Base-by-base conservation (phyloP, 2,113 vertebrate genomes). In the Melospiza melodia region DNA sequence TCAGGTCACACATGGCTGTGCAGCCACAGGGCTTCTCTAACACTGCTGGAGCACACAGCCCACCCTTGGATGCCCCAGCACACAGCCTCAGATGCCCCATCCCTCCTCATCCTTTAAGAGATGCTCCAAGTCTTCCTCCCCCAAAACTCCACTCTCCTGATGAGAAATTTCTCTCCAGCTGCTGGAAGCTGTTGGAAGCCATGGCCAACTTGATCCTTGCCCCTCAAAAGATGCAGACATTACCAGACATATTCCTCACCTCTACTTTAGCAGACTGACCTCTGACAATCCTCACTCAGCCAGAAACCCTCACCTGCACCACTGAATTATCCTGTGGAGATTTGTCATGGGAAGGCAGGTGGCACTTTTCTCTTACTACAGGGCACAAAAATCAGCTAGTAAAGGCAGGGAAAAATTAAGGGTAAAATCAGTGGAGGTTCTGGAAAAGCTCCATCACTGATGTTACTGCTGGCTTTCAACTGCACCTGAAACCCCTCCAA, bases 1-100 rank as follows among this genome's bases (percentile, higher is more conserved):
- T 51, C 31, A n/a, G 39, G 22, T 48, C 48, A 75, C 1, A 24
- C 6, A 1, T 0, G 0, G 33, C 57, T 63, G 48, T 41, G 35
- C 48, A 51, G 57, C n/a, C 59, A 71, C 25, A 13, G 62, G 15
- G 17, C 52, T 54, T 63, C 92, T 78, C 57, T 22, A 39, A 43
- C 19, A 46, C 41, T 12, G 6, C 0, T 43, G 31, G 37, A 65
- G 27, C 19, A 72, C 28, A 27, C 8, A 59, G 61, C 13, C n/a
- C 54, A 57, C 6, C 37, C 22, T 24, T 22, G 15, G 57, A 35
- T 58, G 33, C 33, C 55, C 13, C 55, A 58, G 33, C n/a, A 35
- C 27, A 71, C 15, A 14, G 19, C 52, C 49, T 48, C 27, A 52
- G 9, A n/a, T 8, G 12, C 22, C 16, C 10, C 54, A 55, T 20